Conservation (phyloP, 23 tunicate genomes). For the Clavelina lepadiformis region DNA sequence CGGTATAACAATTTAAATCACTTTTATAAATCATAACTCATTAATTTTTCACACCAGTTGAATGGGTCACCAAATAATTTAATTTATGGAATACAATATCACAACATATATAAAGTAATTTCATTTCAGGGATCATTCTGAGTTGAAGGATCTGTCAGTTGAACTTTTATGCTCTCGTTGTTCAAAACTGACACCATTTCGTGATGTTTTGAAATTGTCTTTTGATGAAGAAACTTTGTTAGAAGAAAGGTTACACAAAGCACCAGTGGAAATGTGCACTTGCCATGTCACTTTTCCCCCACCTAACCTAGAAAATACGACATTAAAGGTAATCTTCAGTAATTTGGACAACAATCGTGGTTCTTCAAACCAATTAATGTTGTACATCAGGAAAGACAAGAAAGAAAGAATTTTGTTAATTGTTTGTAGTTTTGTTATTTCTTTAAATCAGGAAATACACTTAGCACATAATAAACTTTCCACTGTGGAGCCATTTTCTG, state of each 20-base stretch:
- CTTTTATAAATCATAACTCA: too few species aligned
- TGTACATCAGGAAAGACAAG: background rate
- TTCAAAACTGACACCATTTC: background rate
- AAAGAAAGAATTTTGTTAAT: background rate
- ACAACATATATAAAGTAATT: too few species aligned
- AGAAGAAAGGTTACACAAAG: constrained; percentile 13
- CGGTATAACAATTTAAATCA: too few species aligned
- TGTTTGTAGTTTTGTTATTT: background rate
- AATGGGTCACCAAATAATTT: too few species aligned
- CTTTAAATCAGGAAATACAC: constrained; percentile 18
- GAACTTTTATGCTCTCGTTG: constrained; percentile 2
- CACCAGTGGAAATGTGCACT: constrained; percentile 12
- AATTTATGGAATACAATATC: too few species aligned
- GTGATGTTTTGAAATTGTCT: constrained; percentile 16
- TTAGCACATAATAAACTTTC: constrained; percentile 10
- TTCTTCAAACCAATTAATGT: too few species aligned
- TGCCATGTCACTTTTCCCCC: constrained; percentile 29
- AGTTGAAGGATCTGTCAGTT: background rate
- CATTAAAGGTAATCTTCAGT: constrained; percentile 4
- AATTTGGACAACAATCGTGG: too few species aligned
- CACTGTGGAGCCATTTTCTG: constrained; percentile 10
- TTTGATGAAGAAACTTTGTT: constrained; percentile 30
- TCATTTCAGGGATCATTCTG: too few species aligned
- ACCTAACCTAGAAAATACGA: background rate
- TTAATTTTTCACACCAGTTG: too few species aligned